Evolutionary conservation across 23 tunicate species (phyloP), one percentile per base, ranked within the genome.

Genomic region (Styela plicata): DNA sequence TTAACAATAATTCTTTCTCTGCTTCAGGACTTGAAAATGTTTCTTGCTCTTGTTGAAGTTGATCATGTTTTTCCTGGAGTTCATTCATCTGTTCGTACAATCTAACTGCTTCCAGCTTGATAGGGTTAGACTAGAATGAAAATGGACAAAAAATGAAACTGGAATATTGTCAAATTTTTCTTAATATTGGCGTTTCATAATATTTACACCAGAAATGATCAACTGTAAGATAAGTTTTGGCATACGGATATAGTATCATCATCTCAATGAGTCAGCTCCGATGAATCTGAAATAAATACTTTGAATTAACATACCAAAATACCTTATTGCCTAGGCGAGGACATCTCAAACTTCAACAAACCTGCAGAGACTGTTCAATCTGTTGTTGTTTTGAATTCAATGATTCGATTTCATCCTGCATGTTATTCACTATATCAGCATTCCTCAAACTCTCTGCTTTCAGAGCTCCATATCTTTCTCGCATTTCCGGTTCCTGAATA

Each of bases 21-120:
- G 88, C 77, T 69, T 93, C 98, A 34, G 98, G 98, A 76, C 85
- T 84, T 44, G 85, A 30, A 31, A 69, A 61, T 23, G 86, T 74
- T 31, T 80, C 70, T 31, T 88, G 84, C 66, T 93, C 93, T 25
- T 93, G 83, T 24, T 69, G 73, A 27, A 93, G 78, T 44, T 93
- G 93, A 33, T 88, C 87, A 31, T 79, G 35, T 82, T 85, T 89
- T 27, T 77, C 67, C 37, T 21, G 53, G 30, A 88, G 84, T 79
- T 83, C 53, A 27, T 33, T 65, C 36, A 76, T 73, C 70, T 87
- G 89, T 66, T 84, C 86, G 28, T 76, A 80, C 0, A 92, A 74
- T 64, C 83, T 74, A 25, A 93, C 87, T 26, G 98, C 98, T 80
- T 93, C 98, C 57, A 74, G 61, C 36, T 93, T 93, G 61, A 85